Conservation (phyloP, 2,113 vertebrate species). For the Seriola quinqueradiata region DNA sequence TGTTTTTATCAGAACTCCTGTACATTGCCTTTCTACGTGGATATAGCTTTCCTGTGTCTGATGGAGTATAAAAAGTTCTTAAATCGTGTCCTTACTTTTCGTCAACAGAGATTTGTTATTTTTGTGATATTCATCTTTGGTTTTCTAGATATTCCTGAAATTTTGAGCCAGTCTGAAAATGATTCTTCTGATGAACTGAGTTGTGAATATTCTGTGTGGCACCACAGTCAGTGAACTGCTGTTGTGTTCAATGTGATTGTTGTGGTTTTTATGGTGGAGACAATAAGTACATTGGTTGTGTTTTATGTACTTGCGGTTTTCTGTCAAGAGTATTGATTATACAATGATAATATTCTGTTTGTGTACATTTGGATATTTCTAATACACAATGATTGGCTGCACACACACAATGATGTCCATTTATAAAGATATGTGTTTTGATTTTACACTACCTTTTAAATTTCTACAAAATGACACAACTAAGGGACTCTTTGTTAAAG, state of each 20-base stretch:
- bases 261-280: slow-evolving; percentile 93
- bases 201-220: slow-evolving; percentile 79
- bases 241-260: slow-evolving; percentile 90
- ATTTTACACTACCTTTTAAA: slow-evolving; percentile 48
- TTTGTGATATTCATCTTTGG: slow-evolving; percentile 70
- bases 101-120: slow-evolving; percentile 66
- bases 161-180: slow-evolving; percentile 81
- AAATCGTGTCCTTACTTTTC: slow-evolving; percentile 62
- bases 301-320: slow-evolving; percentile 90
- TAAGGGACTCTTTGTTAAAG: slow-evolving; percentile 33
- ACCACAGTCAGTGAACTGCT: slow-evolving; percentile 87
- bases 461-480: slow-evolving; percentile 41
- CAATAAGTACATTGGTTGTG: slow-evolving; percentile 88
- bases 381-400: slow-evolving; percentile 77
- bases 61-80: slow-evolving; percentile 63
- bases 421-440: slow-evolving; percentile 58
- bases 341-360: slow-evolving; percentile 75
- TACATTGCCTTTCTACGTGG: slow-evolving; percentile 73
- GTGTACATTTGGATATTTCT: slow-evolving; percentile 87
- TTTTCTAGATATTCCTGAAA: slow-evolving; percentile 71
- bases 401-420: slow-evolving; percentile 63
- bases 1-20: slow-evolving; percentile 60
- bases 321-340: slow-evolving; percentile 88
- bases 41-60: slow-evolving; percentile 70
- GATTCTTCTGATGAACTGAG: slow-evolving; percentile 67